Conservation (phyloP, 2,113 vertebrate species). For the Clupea harengus region DNA sequence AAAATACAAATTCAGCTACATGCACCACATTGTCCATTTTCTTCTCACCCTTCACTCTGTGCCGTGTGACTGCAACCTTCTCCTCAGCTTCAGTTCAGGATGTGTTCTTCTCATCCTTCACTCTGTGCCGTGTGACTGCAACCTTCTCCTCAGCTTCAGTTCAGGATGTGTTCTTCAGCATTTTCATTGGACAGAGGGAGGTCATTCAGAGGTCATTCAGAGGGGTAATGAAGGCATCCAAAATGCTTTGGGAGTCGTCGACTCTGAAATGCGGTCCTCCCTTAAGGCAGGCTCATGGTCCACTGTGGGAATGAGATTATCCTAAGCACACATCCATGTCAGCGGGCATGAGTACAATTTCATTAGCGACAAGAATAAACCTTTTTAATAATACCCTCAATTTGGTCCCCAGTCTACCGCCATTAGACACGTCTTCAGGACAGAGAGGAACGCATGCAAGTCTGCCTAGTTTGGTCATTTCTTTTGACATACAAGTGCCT, state of each 20-base stretch:
- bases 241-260: conserved; percentile 2
- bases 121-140: background rate
- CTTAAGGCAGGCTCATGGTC: conserved; percentile 21
- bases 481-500: background rate
- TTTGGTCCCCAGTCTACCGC: conserved; percentile 27
- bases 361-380: conserved; percentile 28
- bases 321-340: conserved; percentile 16
- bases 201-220: conserved; percentile 7
- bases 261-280: background rate
- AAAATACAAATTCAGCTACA: no score
- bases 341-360: conserved; percentile 28
- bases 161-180: background rate
- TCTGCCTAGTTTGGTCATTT: background rate
- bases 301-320: conserved; percentile 35
- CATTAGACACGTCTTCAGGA: background rate
- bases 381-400: conserved; percentile 41
- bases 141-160: background rate
- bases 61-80: no score
- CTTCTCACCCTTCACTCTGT: no score
- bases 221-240: background rate
- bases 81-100: no score
- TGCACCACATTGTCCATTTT: no score
- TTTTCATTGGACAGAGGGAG: conserved; percentile 18
- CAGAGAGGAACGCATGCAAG: background rate
- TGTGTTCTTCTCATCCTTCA: no score